Evolutionary conservation across 2,888 invertebrate species (phyloP).

Genomic region (Macrophya alboannulata): DNA sequence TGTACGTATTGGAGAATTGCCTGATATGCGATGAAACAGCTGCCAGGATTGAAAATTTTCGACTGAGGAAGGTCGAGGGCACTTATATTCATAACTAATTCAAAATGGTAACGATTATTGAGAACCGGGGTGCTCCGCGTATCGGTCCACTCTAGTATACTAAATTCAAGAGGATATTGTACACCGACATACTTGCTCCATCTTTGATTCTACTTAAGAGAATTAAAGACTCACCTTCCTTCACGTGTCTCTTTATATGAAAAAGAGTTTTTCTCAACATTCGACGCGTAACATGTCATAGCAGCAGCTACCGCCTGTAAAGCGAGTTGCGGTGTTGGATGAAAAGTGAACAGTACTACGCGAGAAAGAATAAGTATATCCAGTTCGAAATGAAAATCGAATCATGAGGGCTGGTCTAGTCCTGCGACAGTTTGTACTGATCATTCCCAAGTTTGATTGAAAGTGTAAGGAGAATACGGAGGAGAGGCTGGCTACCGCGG

Average conservation of each 20-base stretch:
- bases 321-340: not conserved
- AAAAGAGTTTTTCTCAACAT: not conserved
- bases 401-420: not conserved
- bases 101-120: not conserved
- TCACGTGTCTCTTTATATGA: not conserved
- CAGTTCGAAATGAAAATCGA: not conserved
- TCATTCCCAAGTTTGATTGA: not conserved
- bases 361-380: too few species aligned
- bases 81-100: not conserved
- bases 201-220: not conserved
- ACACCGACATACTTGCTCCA: not conserved
- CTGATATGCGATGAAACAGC: not conserved
- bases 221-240: not conserved
- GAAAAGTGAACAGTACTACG: not conserved
- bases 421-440: not conserved
- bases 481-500: not conserved
- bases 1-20: not conserved
- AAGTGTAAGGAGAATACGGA: not conserved
- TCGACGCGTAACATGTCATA: not conserved
- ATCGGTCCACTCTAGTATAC: not conserved
- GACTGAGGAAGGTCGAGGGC: not conserved
- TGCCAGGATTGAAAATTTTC: not conserved
- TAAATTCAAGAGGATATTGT: not conserved
- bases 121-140: not conserved
- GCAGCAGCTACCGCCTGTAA: not conserved